Base-by-base conservation (phyloP, 2,888 invertebrate genomes). In the Aleiodes leptofemur region DNA sequence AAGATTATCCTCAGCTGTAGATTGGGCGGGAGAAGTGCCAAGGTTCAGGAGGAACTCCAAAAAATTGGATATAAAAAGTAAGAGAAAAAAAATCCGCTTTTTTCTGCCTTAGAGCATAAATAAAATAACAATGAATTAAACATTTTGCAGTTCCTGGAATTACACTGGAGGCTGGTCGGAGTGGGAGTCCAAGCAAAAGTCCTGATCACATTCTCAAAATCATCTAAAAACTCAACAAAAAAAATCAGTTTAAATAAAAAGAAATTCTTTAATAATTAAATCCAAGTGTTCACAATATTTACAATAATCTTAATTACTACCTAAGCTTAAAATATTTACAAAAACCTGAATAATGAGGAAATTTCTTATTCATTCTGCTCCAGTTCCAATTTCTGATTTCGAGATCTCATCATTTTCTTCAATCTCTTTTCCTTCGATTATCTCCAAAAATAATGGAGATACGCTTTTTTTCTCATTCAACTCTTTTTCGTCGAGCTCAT, bases 1-100 rank as follows among this genome's bases (percentile, higher is more conserved):
- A 91, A 92, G 81, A 90, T 95, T 2, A 93, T 95, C 80, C 92
- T 95, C 80, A 93, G 93, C 69, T 95, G 95, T 84, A 93, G 91
- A 88, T 91, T 93, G 76, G 95, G 95, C 9, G 92, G 90, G 82
- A 91, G 95, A 83, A 93, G 94, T 79, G 91, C 90, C 8, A 91
- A 90, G 83, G 94, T 94, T 4, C 92, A 93, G 81, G 90, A 92
- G 83, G 91, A 91, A 81, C 92, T 93, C 56, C 81, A 90, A 34
- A 90, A 91, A 81, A 82, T 92, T 73, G 94, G 94, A 84, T 94
- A 90, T 85, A 90, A 90, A 83, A 92, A 93, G 94, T 94, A 90
- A 90, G 85, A 77, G 0, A 34, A 4, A 43, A 43, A 7, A 43
- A 43, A 9, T 43, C 7, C 3, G 3, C 51, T 6, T 51, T 51